Evolutionary conservation across 2,888 invertebrate species (phyloP).

Genomic region (Ischnus inquisitorius): DNA sequence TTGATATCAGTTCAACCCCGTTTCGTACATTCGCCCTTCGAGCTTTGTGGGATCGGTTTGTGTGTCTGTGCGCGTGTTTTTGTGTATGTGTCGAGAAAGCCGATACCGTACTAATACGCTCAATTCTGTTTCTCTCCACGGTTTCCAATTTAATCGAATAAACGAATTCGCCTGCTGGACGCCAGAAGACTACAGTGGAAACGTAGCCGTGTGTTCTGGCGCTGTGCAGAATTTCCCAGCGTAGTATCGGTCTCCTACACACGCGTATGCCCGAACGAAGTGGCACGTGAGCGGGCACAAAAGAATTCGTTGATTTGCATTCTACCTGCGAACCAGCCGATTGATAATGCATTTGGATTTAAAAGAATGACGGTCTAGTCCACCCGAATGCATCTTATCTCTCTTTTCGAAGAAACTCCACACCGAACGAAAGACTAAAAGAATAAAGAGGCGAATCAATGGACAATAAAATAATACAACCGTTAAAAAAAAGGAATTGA

Average conservation of each 20-base stretch:
- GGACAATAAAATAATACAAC: neutral
- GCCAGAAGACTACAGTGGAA: conserved; percentile 44
- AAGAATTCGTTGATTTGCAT: conserved; percentile 58
- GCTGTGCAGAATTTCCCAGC: conserved; percentile 17
- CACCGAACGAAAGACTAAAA: neutral
- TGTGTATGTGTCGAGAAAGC: conserved; percentile 56
- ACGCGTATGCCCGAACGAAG: neutral
- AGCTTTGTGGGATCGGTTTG: no score
- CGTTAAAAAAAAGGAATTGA: no score
- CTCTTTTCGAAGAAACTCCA: conserved; percentile 7
- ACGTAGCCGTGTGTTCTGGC: conserved; percentile 11
- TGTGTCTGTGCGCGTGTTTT: no score
- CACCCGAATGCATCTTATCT: conserved; percentile 29
- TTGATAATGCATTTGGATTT: conserved; percentile 48
- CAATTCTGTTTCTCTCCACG: conserved; percentile 48
- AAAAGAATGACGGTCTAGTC: conserved; percentile 18
- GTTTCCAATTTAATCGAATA: conserved; percentile 74
- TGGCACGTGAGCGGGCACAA: conserved; percentile 50
- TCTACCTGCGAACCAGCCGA: conserved; percentile 40
- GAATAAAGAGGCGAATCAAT: neutral
- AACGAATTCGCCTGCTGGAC: conserved; percentile 67
- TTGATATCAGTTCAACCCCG: conserved; percentile 45
- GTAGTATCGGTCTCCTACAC: neutral
- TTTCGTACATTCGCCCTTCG: conserved; percentile 20
- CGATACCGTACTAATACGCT: conserved; percentile 52